phyloP scores from a whole-genome alignment of 2,888 invertebrate species.

The Pogonocherus hispidulus region DNA sequence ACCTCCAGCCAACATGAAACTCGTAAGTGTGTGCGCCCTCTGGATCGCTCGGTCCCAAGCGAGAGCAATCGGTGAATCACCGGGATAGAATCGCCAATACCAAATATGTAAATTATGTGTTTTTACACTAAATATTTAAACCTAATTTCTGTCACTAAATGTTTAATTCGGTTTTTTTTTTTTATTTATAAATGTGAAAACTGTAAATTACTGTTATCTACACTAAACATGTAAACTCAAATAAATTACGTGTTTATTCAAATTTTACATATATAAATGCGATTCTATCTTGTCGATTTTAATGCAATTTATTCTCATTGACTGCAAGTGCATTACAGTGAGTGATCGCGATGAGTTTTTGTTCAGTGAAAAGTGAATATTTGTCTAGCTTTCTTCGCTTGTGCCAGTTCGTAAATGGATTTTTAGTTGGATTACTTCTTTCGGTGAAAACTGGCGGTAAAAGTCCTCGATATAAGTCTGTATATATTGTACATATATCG shows the following conservation, averaged over 20 bases:
- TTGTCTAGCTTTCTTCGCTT: constrained; percentile 22
- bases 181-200: background rate
- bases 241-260: too few species aligned
- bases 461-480: constrained; percentile 5
- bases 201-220: background rate
- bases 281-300: background rate
- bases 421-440: constrained; percentile 26
- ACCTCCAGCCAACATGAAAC: constrained; percentile 50
- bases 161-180: background rate
- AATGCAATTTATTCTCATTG: background rate
- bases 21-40: constrained; percentile 49
- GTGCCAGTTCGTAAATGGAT: constrained; percentile 22
- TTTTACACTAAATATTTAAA: background rate
- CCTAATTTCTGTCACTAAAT: background rate
- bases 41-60: background rate
- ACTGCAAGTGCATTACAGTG: constrained; percentile 26
- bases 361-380: constrained; percentile 27
- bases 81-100: background rate
- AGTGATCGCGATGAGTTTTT: constrained; percentile 7
- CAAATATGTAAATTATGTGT: background rate
- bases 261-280: background rate
- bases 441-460: constrained; percentile 21
- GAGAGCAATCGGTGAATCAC: background rate
- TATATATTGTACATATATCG: constrained; percentile 22
- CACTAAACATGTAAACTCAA: background rate